Conservation (phyloP, 2,113 vertebrate genomes). For the Amazona vittata region DNA sequence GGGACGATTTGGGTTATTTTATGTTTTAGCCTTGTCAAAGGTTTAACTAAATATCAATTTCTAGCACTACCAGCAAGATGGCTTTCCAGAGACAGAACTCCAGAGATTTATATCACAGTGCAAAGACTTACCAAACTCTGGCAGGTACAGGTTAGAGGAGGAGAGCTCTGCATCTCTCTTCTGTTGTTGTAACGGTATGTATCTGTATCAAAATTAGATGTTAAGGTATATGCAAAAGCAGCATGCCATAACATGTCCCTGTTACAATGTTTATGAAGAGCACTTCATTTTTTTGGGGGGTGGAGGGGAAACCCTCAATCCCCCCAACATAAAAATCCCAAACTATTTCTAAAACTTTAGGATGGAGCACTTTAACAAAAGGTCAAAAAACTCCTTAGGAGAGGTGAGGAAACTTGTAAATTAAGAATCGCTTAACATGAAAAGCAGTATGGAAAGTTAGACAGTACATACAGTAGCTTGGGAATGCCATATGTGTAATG, state of each 20-base stretch:
- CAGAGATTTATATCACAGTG: conserved; percentile 86
- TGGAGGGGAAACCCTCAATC: rapidly evolving
- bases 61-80: conserved; percentile 87
- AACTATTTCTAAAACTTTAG: background rate
- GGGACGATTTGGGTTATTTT: background rate
- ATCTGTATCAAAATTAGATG: background rate
- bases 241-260: background rate
- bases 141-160: conserved; percentile 80
- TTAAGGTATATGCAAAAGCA: background rate
- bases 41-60: conserved; percentile 11
- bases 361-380: background rate
- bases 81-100: conserved; percentile 83
- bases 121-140: conserved; percentile 85
- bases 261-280: background rate
- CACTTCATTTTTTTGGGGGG: background rate
- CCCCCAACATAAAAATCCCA: background rate
- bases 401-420: background rate
- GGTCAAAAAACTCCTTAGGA: background rate
- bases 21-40: background rate
- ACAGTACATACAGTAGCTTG: background rate
- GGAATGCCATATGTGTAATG: rapidly evolving
- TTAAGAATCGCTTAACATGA: background rate
- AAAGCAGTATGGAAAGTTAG: background rate
- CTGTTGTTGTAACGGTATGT: conserved; percentile 78
- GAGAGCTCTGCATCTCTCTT: conserved; percentile 71